Percentiles rank a stretch among this genome's conserved stretches.
Conservation (phyloP, 2,797 vertebrate species). For the Poeciliopsis gracilis region DNA sequence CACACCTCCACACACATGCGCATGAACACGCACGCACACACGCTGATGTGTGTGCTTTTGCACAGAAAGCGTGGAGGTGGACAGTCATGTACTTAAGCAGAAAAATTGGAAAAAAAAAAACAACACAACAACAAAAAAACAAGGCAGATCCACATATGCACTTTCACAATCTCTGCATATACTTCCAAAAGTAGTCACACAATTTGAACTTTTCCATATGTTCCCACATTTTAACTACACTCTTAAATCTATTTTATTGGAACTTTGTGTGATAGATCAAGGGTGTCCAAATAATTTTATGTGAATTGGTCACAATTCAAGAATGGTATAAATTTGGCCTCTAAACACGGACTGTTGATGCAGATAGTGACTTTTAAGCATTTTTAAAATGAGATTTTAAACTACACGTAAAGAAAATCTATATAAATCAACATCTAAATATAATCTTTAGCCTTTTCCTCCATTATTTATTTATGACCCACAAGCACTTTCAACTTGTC, state of each 20-base stretch:
- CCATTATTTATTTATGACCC: neutral
- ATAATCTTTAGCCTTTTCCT: neutral
- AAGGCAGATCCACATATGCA: neutral
- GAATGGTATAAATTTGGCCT: neutral
- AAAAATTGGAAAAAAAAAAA: neutral
- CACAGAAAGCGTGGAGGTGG: neutral
- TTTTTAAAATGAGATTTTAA: neutral
- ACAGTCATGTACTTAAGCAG: neutral
- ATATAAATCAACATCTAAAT: neutral
- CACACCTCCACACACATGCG: conserved; percentile 26
- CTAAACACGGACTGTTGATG: neutral
- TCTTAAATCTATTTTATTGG: neutral
- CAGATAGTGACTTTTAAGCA: neutral
- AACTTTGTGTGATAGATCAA: neutral
- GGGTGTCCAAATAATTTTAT: neutral
- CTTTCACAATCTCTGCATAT: neutral
- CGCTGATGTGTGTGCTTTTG: neutral
- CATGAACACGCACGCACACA: neutral
- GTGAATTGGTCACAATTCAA: neutral
- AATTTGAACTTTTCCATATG: neutral
- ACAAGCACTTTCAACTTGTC: neutral
- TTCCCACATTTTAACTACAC: neutral
- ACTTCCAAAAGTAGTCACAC: neutral
- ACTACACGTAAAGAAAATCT: neutral
- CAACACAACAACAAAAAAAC: neutral